Conservation (phyloP, 2,797 vertebrate species). For the Lutjanus argentimaculatus region DNA sequence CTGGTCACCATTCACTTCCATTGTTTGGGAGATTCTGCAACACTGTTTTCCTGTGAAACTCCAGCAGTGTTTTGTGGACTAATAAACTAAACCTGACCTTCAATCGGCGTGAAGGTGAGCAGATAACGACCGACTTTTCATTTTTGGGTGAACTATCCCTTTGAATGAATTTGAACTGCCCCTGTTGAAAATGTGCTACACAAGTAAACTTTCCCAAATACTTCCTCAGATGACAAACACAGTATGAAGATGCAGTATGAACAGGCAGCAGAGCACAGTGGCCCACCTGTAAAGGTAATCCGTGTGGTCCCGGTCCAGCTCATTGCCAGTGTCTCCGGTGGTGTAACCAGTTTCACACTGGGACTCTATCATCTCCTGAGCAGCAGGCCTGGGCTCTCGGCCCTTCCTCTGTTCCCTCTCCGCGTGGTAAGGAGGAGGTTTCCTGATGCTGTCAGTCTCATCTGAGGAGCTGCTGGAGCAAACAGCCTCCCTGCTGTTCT, state of each 20-base stretch:
- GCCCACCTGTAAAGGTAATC: slow-evolving; percentile 74
- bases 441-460: slow-evolving; percentile 48
- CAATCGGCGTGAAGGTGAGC: too few species aligned
- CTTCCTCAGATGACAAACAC: neutral
- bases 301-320: slow-evolving; percentile 81
- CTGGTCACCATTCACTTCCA: too few species aligned
- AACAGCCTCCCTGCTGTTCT: slow-evolving; percentile 42
- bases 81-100: too few species aligned
- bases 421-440: slow-evolving; percentile 38
- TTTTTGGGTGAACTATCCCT: too few species aligned
- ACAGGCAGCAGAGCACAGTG: neutral
- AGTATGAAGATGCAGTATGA: neutral
- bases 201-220: neutral
- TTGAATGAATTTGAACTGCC: too few species aligned
- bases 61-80: too few species aligned
- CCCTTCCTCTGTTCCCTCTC: slow-evolving; percentile 43
- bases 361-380: slow-evolving; percentile 79
- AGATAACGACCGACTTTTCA: too few species aligned
- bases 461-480: slow-evolving; percentile 78
- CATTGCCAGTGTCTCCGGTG: slow-evolving; percentile 87
- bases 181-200: too few species aligned
- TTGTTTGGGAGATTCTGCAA: too few species aligned
- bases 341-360: slow-evolving; percentile 89
- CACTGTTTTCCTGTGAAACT: too few species aligned
- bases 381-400: slow-evolving; percentile 6